Conservation (phyloP, 2,113 vertebrate genomes). For the Leptobrachium leishanense region DNA sequence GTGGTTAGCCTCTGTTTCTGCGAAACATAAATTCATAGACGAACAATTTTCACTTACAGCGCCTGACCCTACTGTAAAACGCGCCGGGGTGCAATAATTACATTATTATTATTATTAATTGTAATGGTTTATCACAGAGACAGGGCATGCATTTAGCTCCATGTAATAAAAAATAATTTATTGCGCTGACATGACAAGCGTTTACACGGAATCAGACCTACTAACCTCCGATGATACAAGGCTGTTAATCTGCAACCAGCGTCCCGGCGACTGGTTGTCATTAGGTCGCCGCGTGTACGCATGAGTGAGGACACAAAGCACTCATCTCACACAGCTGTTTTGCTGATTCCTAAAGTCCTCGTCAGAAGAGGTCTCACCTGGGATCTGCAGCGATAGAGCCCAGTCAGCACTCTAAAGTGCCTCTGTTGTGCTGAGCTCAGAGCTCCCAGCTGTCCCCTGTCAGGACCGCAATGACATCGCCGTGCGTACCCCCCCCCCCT, state of each 20-base stretch:
- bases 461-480: conserved; percentile 24
- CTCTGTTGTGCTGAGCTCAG: conserved; percentile 61
- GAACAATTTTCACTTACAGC: no score
- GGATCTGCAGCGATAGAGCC: conserved; percentile 42
- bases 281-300: conserved; percentile 42
- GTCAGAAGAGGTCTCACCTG: conserved; percentile 56
- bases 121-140: background rate
- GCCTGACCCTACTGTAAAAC: no score
- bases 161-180: background rate
- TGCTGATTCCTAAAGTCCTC: conserved; percentile 54
- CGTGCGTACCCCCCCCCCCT: conserved; percentile 19
- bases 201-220: background rate
- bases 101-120: no score
- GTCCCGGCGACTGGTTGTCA: conserved; percentile 17
- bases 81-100: no score
- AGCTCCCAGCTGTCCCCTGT: conserved; percentile 56
- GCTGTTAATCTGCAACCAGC: conserved; percentile 14
- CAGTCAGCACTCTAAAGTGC: conserved; percentile 51
- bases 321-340: conserved; percentile 50
- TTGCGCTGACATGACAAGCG: background rate
- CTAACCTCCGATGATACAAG: background rate
- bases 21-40: no score
- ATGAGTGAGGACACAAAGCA: conserved; percentile 34
- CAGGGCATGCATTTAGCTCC: background rate
- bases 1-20: no score